Evolutionary conservation across 2,888 invertebrate genomes (phyloP), one percentile per base, ranked within the genome.

Genomic region (Autographa pulchrina): DNA sequence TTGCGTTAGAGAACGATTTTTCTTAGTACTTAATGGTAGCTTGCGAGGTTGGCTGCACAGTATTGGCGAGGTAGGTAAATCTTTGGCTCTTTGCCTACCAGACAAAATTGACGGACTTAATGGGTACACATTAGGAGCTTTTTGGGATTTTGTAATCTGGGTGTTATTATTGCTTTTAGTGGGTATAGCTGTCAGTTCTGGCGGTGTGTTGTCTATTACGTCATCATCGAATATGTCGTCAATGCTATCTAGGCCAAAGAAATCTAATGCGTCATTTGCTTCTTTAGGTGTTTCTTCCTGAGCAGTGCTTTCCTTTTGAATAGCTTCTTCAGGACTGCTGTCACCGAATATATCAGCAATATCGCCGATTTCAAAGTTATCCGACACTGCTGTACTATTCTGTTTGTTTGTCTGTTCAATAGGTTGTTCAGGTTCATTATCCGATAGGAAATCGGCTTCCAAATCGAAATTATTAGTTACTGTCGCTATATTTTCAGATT

Each of bases 361-460:
- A 75, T 95, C 91, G 41, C 95, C 95, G 14, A 96, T 85, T 84
- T 96, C 94, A 62, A 96, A 96, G 80, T 94, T 88, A 73, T 91
- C 89, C 11, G 79, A 74, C 20, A 62, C 75, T 54, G 71, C 65
- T 59, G 75, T 74, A 38, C 56, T 6, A 61, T 80, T 70, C n/a
- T 78, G 65, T 43, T 75, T 67, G 41, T 74, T 71, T n/a, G 32
- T 56, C 58, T 83, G 75, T 8, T 63, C 58, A 61, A 54, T 52
- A 31, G 75, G 76, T 59, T 79, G 68, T 70, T 78, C 72, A 16
- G 65, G 41, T 66, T 83, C 82, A 41, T 84, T 81, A 8, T 80
- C 62, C 5, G 79, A 84, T 31, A 85, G 77, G 66, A 92, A 90
- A 84, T 91, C 91, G 72, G 90, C 87, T 75, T 90, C 90, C 54